Percentiles rank a stretch among this genome's conserved stretches.
Conservation (phyloP, 2,888 invertebrate species). For the Macrophya alboannulata region DNA sequence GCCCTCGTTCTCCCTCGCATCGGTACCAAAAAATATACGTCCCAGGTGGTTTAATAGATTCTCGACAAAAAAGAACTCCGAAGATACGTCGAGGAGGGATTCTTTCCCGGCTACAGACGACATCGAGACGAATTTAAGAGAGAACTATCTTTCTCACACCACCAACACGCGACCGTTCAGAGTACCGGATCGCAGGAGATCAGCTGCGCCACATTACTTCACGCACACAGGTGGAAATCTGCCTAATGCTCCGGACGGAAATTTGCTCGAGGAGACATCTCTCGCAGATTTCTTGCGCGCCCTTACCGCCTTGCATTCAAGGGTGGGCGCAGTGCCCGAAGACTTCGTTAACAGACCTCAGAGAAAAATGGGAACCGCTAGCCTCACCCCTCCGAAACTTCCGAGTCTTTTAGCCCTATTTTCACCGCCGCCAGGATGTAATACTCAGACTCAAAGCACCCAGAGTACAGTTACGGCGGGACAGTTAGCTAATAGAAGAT, state of each 20-base stretch:
- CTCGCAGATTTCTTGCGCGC: constrained; percentile 91
- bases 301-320: constrained; percentile 86
- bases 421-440: constrained; percentile 71
- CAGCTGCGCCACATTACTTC: constrained; percentile 78
- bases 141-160: constrained; percentile 65
- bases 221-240: constrained; percentile 71
- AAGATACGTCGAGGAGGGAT: constrained; percentile 56
- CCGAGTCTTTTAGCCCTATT: constrained; percentile 81
- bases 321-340: constrained; percentile 78
- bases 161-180: constrained; percentile 40
- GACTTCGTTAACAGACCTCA: constrained; percentile 75
- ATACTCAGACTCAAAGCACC: constrained; percentile 67
- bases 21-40: constrained; percentile 70
- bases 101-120: constrained; percentile 67
- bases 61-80: constrained; percentile 64
- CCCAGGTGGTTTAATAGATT: constrained; percentile 73
- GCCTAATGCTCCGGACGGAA: constrained; percentile 78
- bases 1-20: constrained; percentile 70
- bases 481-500: constrained; percentile 64
- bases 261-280: constrained; percentile 90
- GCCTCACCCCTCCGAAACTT: constrained; percentile 80
- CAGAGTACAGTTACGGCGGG: constrained; percentile 71
- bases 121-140: constrained; percentile 62
- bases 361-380: constrained; percentile 82
- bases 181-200: constrained; percentile 76